These are phyloP conservation scores for Cremastobaeus sp. DNA, from an alignment of 2,888 invertebrate species.

Conservation along the genomic window DNA sequence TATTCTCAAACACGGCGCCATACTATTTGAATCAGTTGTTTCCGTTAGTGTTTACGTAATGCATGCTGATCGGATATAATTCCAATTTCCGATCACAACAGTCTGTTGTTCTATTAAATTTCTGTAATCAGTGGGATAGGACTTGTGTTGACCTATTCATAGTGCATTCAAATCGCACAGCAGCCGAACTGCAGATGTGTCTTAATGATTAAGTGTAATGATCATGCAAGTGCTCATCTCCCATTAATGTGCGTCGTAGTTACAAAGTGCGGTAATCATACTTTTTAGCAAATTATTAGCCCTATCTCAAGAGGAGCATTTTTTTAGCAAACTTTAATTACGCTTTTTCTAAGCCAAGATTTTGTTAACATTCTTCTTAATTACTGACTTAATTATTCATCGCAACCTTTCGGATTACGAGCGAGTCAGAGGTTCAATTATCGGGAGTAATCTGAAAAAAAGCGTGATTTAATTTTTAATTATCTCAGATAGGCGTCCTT, in stretches of 20 bases:
- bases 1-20: too few relatives aligned
- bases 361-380: too few relatives aligned
- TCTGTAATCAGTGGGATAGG: conserved; percentile 28
- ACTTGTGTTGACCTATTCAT: conserved; percentile 30
- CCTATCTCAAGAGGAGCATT: not conserved
- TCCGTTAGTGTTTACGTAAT: conserved; percentile 24
- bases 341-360: too few relatives aligned
- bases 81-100: conserved; percentile 34
- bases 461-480: too few relatives aligned
- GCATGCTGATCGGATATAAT: conserved; percentile 30
- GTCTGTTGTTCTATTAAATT: conserved; percentile 31
- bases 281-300: conserved; percentile 8
- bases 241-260: conserved; percentile 12
- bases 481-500: too few relatives aligned
- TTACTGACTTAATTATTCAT: too few relatives aligned
- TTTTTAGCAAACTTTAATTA: not conserved
- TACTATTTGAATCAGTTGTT: conserved; percentile 13
- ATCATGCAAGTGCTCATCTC: conserved; percentile 25
- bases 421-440: too few relatives aligned
- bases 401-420: too few relatives aligned
- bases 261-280: conserved; percentile 4
- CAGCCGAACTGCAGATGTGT: conserved; percentile 19
- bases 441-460: too few relatives aligned
- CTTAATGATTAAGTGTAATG: conserved; percentile 29
- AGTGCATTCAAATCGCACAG: conserved; percentile 7